phyloP scores from a whole-genome alignment of 2,888 invertebrate genomes.

The Calameuta filiformis region DNA sequence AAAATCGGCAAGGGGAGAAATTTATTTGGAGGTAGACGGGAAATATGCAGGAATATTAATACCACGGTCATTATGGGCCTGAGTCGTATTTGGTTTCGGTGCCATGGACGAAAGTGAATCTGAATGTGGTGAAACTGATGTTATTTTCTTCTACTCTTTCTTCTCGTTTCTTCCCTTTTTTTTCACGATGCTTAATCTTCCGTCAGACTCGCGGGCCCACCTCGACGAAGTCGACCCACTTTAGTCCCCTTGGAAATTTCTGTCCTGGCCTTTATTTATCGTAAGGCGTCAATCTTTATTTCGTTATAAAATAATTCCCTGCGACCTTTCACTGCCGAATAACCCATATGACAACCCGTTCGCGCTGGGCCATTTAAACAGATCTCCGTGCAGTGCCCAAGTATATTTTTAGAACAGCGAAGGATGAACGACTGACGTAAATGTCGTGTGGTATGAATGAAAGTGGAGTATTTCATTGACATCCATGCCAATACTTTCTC shows the following conservation, averaged over 20 bases:
- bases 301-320: not conserved
- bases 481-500: not conserved
- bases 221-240: not conserved
- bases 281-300: not conserved
- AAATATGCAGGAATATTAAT: not conserved
- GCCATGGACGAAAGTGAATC: not conserved
- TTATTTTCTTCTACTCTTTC: not conserved
- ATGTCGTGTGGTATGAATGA: not conserved
- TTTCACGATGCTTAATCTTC: not conserved
- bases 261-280: not conserved
- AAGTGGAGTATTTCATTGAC: not conserved
- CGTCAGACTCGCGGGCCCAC: not conserved
- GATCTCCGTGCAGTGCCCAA: not conserved
- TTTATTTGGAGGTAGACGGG: not conserved
- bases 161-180: not conserved
- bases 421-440: not conserved
- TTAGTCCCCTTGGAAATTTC: not conserved
- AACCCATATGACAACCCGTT: not conserved
- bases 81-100: not conserved
- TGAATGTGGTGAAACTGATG: not conserved
- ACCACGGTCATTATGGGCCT: not conserved
- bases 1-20: not conserved
- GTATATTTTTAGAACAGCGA: not conserved
- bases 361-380: not conserved
- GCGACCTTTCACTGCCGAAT: not conserved